phyloP scores from a whole-genome alignment of 2,113 vertebrate genomes.

The Sinocyclocheilus anophthalmus region DNA sequence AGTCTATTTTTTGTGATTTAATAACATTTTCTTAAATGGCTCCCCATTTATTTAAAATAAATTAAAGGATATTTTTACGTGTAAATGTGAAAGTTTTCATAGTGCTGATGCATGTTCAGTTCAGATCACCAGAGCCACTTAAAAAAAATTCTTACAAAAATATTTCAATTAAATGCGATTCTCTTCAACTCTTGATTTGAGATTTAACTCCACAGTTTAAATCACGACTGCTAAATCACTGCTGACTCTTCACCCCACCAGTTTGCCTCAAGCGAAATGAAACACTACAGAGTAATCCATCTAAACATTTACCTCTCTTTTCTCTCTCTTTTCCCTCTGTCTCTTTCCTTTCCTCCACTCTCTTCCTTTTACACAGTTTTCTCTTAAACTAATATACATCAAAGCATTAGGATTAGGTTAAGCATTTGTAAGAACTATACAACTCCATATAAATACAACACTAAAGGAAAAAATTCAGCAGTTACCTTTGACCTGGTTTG shows the following conservation, averaged over 20 bases:
- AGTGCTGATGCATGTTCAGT: not conserved
- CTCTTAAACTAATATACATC: not conserved
- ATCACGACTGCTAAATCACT: slow-evolving; percentile 26
- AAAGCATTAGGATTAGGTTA: too few species aligned
- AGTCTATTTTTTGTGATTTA: not conserved
- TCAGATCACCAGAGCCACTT: not conserved
- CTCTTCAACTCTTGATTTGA: not conserved
- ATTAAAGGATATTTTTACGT: not conserved
- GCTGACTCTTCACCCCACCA: slow-evolving; percentile 58
- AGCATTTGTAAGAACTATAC: not conserved
- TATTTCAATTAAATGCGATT: too few species aligned
- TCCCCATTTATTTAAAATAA: too few species aligned
- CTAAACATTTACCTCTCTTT: slow-evolving; percentile 26
- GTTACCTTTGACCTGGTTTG: not conserved
- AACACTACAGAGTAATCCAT: slow-evolving; percentile 33
- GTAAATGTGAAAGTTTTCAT: not conserved
- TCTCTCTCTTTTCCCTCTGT: not conserved
- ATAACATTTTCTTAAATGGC: not conserved
- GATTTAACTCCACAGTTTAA: slow-evolving; percentile 10
- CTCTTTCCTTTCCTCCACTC: not conserved
- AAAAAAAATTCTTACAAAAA: too few species aligned
- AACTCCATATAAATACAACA: not conserved
- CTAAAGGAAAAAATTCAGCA: not conserved
- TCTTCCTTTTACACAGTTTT: not conserved
- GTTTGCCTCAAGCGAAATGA: slow-evolving; percentile 63